Conservation (phyloP, 1,140 invertebrate species). For the Cydia pomonella region DNA sequence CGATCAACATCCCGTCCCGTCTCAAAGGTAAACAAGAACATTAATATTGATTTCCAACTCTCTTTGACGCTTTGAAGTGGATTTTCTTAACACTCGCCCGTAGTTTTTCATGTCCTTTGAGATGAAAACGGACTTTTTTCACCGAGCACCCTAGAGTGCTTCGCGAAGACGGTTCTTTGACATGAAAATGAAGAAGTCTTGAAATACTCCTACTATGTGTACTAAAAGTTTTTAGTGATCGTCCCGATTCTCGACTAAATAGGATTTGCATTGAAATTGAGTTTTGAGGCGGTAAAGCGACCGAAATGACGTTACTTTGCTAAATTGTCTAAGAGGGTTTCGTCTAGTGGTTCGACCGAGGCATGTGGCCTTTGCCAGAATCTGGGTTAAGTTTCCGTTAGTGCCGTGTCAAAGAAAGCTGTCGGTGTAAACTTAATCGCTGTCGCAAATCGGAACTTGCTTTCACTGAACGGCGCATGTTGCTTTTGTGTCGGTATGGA, state of each 20-base stretch:
- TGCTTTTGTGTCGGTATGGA: conserved; percentile 38
- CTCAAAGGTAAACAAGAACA: conserved; percentile 75
- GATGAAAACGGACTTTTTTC: conserved; percentile 52
- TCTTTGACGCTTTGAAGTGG: conserved; percentile 69
- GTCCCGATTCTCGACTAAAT: conserved; percentile 1
- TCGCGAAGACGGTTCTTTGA: conserved; percentile 40
- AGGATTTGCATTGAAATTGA: conserved; percentile 18
- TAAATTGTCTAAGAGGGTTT: conserved; percentile 10
- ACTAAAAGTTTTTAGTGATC: conserved; percentile 19
- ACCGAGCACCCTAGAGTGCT: conserved; percentile 26
- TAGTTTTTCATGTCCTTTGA: conserved; percentile 67
- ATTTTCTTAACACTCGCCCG: conserved; percentile 59
- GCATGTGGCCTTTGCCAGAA: conserved; percentile 32
- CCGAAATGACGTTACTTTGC: not conserved
- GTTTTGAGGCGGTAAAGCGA: not conserved
- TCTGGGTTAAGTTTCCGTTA: conserved; percentile 41
- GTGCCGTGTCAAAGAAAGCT: conserved; percentile 27
- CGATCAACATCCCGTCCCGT: conserved; percentile 53
- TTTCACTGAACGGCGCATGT: conserved; percentile 36
- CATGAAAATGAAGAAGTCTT: conserved; percentile 44
- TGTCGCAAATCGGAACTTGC: conserved; percentile 35
- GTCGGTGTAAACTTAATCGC: conserved; percentile 36
- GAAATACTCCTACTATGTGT: conserved; percentile 12
- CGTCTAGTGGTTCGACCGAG: conserved; percentile 8
- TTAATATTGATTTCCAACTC: conserved; percentile 77